These are phyloP conservation scores for Pungitius pungitius DNA, from an alignment of 2,113 vertebrate species.

Conservation along the genomic window DNA sequence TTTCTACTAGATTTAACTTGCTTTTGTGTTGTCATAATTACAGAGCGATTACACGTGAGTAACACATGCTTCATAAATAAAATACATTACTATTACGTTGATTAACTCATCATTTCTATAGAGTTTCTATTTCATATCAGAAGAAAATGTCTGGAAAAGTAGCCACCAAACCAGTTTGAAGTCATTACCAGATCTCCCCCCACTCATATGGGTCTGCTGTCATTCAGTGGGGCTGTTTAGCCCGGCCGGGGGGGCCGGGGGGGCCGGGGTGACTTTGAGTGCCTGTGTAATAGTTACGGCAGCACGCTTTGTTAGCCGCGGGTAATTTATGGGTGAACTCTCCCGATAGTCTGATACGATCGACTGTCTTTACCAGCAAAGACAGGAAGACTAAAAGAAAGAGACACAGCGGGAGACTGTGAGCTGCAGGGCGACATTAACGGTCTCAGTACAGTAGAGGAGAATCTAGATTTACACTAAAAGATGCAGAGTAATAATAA, in stretches of 20 bases:
- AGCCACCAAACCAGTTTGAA: constrained; percentile 2
- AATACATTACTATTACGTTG: not conserved
- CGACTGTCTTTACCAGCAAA: constrained; percentile 73
- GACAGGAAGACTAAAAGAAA: constrained; percentile 53
- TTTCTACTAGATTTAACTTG: not conserved
- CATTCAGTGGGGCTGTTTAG: constrained; percentile 38
- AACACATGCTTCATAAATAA: not conserved
- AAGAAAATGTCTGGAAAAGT: not conserved
- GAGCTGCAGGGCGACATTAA: constrained; percentile 22
- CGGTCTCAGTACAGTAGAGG: constrained; percentile 21
- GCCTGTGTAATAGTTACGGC: constrained; percentile 77
- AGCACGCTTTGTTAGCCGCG: constrained; percentile 78
- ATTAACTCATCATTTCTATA: not conserved
- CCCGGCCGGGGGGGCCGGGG: constrained; percentile 44
- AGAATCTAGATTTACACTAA: constrained; percentile 4
- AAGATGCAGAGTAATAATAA: constrained; percentile 46
- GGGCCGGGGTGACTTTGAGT: constrained; percentile 77
- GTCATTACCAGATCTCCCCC: constrained; percentile 8
- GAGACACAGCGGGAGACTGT: constrained; percentile 26
- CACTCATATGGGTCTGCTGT: constrained; percentile 32
- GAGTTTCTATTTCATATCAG: not conserved
- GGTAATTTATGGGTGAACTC: constrained; percentile 79
- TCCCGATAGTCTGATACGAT: constrained; percentile 77
- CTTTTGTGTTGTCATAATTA: not conserved
- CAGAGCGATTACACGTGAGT: not conserved